Evolutionary conservation across 2,888 invertebrate genomes (phyloP), one percentile per base, ranked within the genome.

Genomic region (Pyrrhia umbra): DNA sequence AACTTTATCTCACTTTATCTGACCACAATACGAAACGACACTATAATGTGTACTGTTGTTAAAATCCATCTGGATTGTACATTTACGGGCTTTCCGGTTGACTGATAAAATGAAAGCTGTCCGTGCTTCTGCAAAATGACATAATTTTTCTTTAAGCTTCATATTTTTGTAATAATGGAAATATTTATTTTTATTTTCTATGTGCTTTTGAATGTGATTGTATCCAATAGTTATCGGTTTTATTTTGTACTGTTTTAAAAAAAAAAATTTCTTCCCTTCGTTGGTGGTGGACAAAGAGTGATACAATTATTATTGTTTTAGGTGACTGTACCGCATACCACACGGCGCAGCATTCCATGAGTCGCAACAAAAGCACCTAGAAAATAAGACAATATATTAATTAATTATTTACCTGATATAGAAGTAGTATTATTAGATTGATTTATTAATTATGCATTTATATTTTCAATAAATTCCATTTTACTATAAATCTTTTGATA

Each of bases 391-490:
- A 8, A 27, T 13, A 52, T 13, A 39, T 13, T 8, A 49, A 20
- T 16, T 37, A 50, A 45, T 66, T 55, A 65, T 55, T 46, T 51
- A 50, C 8, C 16, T n/a, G 20, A 25, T 13, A 18, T n/a, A 50
- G 15, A 27, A 15, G 21, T 34, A 47, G 54, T 72, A 62, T 67
- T 67, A 67, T 27, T 51, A 71, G n/a, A 55, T 42, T 63, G 18
- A 65, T 55, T 34, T 10, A 39, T 39, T 47, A 51, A 30, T 40
- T 45, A 52, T 51, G 54, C 54, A 68, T 71, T 71, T 75, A 66
- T 66, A 54, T 62, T 68, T 64, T 20, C 6, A 77, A 69, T 77
- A 75, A 70, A 72, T 62, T 58, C 54, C 47, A 70, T 45, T 37
- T 52, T 50, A 50, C 20, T 43, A 25, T 27, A 13, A 6, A 10